A percentile compares a stretch with the other conserved stretches of the same genome.
Evolutionary conservation across 1,140 invertebrate genomes (phyloP).

Genomic region (Bombus terrestris): DNA sequence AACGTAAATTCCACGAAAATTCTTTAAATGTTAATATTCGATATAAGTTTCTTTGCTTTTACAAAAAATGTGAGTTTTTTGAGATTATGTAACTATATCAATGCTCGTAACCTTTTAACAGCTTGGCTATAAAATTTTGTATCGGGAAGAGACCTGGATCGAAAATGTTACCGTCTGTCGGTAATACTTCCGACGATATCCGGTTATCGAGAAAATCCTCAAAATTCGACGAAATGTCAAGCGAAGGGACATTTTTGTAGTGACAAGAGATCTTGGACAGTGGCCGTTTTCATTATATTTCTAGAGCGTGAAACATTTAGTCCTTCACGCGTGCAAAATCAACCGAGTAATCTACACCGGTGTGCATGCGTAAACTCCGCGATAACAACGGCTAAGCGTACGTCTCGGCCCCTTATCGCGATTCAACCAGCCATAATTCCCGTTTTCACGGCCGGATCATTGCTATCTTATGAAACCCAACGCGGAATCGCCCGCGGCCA

Average conservation of each 20-base stretch:
- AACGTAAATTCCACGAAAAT: no score
- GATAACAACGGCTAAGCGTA: slow-evolving; percentile 33
- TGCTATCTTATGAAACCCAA: slow-evolving; percentile 19
- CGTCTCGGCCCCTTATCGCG: slow-evolving; percentile 35
- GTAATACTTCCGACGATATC: background rate
- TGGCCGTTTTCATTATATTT: background rate
- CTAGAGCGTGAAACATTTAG: slow-evolving; percentile 25
- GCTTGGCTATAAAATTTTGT: no score
- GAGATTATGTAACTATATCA: background rate
- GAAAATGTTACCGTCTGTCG: background rate
- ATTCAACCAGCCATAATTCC: slow-evolving; percentile 13
- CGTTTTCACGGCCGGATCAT: slow-evolving; percentile 16
- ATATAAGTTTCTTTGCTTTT: no score
- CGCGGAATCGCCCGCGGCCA: slow-evolving; percentile 17
- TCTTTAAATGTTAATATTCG: no score
- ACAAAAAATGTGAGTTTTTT: background rate
- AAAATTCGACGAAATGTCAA: background rate
- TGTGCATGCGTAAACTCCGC: slow-evolving; percentile 32
- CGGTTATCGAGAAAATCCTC: rapidly evolving
- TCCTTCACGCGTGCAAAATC: slow-evolving; percentile 21
- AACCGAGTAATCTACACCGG: slow-evolving; percentile 32
- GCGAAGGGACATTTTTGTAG: background rate
- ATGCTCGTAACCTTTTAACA: rapidly evolving
- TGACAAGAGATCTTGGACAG: background rate
- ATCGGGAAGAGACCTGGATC: no score